A percentile compares a stretch with the other conserved stretches of the same genome.
phyloP scores from a whole-genome alignment of 2,888 invertebrate genomes.

The Ectemnius cavifrons region DNA sequence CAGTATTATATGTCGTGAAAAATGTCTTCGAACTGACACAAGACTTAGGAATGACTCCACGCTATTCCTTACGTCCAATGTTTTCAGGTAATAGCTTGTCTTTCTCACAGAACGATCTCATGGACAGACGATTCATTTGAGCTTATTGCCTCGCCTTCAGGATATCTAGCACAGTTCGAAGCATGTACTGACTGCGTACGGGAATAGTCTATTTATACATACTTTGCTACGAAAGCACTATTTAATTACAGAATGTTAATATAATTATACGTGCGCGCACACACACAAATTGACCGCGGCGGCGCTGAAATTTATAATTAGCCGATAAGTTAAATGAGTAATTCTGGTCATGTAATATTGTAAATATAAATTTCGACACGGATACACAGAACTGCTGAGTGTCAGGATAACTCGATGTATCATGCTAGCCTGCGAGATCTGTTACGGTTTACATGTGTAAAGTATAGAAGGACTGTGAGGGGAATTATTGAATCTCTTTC shows the following conservation, averaged over 20 bases:
- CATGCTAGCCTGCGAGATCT: conserved; percentile 44
- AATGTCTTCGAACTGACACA: conserved; percentile 54
- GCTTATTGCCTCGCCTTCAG: conserved; percentile 50
- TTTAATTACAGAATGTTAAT: conserved; percentile 72
- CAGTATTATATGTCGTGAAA: conserved; percentile 63
- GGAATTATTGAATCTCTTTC: conserved; percentile 16
- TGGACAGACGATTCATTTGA: conserved; percentile 47
- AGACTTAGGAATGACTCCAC: conserved; percentile 41
- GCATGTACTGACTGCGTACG: conserved; percentile 59
- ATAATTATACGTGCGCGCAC: conserved; percentile 46
- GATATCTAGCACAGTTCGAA: conserved; percentile 54
- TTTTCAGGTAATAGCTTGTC: conserved; percentile 60
- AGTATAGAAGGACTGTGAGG: conserved; percentile 25
- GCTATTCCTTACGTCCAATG: conserved; percentile 57
- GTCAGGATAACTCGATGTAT: conserved; percentile 32
- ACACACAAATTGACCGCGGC: conserved; percentile 54
- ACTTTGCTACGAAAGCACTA: conserved; percentile 72
- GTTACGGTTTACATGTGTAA: conserved; percentile 43
- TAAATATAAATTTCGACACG: conserved; percentile 54
- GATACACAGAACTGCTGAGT: conserved; percentile 39
- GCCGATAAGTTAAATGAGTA: conserved; percentile 72
- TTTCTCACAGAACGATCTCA: conserved; percentile 57
- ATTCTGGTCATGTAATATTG: conserved; percentile 72
- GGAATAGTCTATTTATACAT: conserved; percentile 73
- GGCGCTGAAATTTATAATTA: conserved; percentile 71